Percentiles rank a stretch among this genome's conserved stretches.
phyloP scores from a whole-genome alignment of 37 sponge, comb jelly and placozoan genomes.

The Hormiphora californensis region DNA sequence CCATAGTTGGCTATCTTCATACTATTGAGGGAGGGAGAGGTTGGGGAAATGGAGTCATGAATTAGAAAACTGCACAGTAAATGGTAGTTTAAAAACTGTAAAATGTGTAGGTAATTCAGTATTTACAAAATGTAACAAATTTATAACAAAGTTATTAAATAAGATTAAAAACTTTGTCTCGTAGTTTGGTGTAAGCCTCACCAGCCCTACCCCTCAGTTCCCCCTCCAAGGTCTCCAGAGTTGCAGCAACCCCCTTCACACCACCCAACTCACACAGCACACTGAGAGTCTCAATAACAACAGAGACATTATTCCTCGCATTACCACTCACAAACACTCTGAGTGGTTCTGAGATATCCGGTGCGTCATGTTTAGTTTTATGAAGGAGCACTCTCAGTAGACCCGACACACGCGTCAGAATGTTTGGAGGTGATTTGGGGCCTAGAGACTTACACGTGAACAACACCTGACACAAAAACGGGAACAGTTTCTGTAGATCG shows the following conservation, averaged over 20 bases:
- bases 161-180: background rate
- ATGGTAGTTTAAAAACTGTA: too few species aligned
- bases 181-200: background rate
- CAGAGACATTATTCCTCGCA: background rate
- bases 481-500: background rate
- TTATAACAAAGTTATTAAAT: too few species aligned
- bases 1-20: constrained; percentile 37
- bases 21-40: too few species aligned
- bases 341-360: background rate
- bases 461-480: background rate
- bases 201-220: background rate
- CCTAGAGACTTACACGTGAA: background rate
- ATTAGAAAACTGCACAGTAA: too few species aligned
- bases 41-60: too few species aligned
- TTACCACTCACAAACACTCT: too few species aligned
- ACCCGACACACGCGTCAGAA: background rate
- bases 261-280: background rate
- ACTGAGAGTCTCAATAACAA: background rate
- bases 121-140: too few species aligned
- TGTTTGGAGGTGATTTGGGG: background rate
- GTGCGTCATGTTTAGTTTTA: background rate
- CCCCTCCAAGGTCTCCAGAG: background rate
- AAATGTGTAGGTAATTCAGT: too few species aligned
- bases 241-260: background rate
- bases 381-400: background rate